Percentiles rank a stretch among this genome's conserved stretches.
Conservation (phyloP, 2,113 vertebrate genomes). For the Crotalus horridus region DNA sequence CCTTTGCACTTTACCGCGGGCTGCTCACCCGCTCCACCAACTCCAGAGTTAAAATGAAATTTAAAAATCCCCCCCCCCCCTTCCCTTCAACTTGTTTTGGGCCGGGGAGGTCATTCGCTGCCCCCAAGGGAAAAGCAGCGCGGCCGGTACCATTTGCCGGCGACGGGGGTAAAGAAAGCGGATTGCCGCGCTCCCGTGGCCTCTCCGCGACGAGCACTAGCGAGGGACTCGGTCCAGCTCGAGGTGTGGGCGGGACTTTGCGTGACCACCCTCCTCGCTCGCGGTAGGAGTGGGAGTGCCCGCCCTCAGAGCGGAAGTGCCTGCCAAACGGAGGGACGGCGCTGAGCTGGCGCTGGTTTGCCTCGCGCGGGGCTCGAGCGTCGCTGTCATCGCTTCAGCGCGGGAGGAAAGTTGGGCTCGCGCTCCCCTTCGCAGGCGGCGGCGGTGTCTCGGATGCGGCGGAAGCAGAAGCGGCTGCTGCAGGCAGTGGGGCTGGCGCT, state of each 20-base stretch:
- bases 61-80: not conserved
- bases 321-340: conserved; percentile 63
- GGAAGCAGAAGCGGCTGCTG: conserved; percentile 89
- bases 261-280: not conserved
- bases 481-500: conserved; percentile 84
- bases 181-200: not conserved
- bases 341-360: conserved; percentile 29
- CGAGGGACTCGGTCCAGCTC: not conserved
- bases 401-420: conserved; percentile 53
- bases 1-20: not conserved
- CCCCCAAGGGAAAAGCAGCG: not conserved
- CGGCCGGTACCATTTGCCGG: not conserved
- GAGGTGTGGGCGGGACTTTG: not conserved
- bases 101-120: not conserved
- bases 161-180: not conserved
- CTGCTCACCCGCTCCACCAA: not conserved
- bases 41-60: not conserved
- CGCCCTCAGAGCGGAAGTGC: conserved; percentile 67
- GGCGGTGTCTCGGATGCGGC: conserved; percentile 77
- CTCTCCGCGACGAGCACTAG: accelerated
- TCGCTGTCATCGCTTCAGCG: not conserved
- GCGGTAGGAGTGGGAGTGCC: conserved; percentile 32
- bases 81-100: not conserved
- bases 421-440: conserved; percentile 1
- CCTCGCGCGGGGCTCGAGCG: conserved; percentile 44